Conservation (phyloP, 2,888 invertebrate species). For the Phasia obesa region DNA sequence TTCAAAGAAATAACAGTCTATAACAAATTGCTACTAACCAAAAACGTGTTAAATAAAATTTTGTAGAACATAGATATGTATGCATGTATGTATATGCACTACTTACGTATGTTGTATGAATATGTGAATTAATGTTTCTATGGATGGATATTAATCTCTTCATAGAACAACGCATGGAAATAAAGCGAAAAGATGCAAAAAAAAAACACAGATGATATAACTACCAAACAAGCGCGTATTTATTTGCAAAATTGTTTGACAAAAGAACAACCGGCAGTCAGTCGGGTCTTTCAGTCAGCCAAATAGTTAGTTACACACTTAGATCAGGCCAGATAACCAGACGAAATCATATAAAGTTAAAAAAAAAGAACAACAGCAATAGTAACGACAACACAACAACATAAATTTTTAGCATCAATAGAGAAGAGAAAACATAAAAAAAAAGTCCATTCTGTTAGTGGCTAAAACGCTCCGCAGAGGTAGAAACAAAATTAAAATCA, state of each 20-base stretch:
- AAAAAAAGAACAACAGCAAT: too few relatives aligned
- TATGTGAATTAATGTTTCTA: neutral
- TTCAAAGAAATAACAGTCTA: too few relatives aligned
- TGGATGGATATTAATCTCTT: neutral
- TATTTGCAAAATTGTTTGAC: slow-evolving; percentile 27
- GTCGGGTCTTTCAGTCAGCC: neutral
- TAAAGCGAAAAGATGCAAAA: neutral
- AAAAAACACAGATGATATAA: neutral
- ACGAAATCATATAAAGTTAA: slow-evolving; percentile 62
- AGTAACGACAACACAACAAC: slow-evolving; percentile 6
- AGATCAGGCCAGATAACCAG: slow-evolving; percentile 10
- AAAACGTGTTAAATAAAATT: too few relatives aligned
- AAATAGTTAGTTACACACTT: slow-evolving; percentile 20
- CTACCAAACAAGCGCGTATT: slow-evolving; percentile 34
- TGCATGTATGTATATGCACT: neutral
- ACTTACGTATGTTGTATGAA: neutral
- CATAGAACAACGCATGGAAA: neutral
- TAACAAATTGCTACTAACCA: too few relatives aligned
- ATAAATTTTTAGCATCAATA: slow-evolving; percentile 33
- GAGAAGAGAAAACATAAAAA: slow-evolving; percentile 58
- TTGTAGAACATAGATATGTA: neutral
- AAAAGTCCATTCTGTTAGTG: slow-evolving; percentile 21
- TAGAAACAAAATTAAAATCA: slow-evolving; percentile 41
- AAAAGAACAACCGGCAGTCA: neutral
- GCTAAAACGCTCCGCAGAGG: slow-evolving; percentile 19